These are phyloP conservation scores for Bubo scandiacus DNA, from an alignment of 2,113 vertebrate species.

Conservation along the genomic window DNA sequence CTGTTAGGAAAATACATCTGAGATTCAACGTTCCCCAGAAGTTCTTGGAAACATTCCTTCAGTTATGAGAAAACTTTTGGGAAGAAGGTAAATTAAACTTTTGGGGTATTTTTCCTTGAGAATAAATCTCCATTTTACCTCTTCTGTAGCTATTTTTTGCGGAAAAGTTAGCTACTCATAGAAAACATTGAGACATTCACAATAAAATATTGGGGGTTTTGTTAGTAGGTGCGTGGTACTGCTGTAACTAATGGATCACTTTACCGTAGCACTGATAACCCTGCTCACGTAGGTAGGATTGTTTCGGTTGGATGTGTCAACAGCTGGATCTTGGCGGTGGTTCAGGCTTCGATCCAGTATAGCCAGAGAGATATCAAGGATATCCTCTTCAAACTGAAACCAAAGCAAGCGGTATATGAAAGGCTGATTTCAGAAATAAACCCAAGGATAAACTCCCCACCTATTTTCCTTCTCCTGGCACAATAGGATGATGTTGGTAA, in stretches of 20 bases:
- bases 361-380: constrained; percentile 53
- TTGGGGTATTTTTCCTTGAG: not conserved
- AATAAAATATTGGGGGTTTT: rapidly evolving
- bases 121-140: not conserved
- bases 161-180: not conserved
- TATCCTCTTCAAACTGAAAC: constrained; percentile 60
- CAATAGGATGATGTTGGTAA: not conserved
- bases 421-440: not conserved
- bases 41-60: not conserved
- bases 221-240: not conserved
- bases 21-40: not conserved
- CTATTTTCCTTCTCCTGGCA: not conserved
- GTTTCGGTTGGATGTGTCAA: not conserved
- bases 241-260: not conserved
- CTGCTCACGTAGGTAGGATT: constrained; percentile 50
- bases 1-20: not conserved
- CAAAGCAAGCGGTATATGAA: not conserved
- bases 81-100: not conserved
- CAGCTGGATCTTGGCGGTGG: not conserved
- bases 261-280: constrained; percentile 56
- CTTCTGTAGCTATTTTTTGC: not conserved
- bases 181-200: not conserved
- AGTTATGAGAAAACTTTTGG: not conserved
- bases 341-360: constrained; percentile 50
- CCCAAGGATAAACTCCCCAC: not conserved